phyloP scores from a whole-genome alignment of 2,888 invertebrate species.

The Andrena hattorfiana region DNA sequence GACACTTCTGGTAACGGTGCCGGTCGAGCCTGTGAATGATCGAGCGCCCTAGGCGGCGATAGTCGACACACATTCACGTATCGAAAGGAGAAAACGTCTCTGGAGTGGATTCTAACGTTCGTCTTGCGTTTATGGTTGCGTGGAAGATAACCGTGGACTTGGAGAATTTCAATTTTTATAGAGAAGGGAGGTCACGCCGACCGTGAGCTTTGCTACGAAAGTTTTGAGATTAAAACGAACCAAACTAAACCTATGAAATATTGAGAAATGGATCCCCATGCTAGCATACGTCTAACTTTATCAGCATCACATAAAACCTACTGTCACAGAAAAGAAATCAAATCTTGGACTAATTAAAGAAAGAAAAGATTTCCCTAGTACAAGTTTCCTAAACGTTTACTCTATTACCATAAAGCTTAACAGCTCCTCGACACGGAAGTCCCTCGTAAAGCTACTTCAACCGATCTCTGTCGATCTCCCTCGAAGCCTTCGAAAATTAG shows the following conservation, averaged over 20 bases:
- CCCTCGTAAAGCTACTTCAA: background rate
- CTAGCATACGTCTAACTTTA: too few relatives aligned
- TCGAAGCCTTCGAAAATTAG: background rate
- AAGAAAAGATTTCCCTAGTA: background rate
- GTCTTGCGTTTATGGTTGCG: conserved; percentile 8
- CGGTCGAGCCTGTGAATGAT: conserved; percentile 27
- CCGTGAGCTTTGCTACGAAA: too few relatives aligned
- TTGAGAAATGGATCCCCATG: too few relatives aligned
- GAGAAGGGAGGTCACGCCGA: background rate
- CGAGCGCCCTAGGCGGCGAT: conserved; percentile 1
- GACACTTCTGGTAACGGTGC: conserved; percentile 30
- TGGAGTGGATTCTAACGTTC: conserved; percentile 35
- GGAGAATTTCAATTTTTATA: background rate
- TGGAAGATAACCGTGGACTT: conserved; percentile 23
- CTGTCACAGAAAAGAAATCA: too few relatives aligned
- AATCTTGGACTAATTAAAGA: too few relatives aligned
- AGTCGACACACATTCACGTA: conserved; percentile 53
- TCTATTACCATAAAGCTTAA: background rate
- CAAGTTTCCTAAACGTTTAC: background rate
- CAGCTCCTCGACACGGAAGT: background rate
- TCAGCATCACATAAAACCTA: too few relatives aligned
- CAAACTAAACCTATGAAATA: too few relatives aligned
- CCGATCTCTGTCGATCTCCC: too few relatives aligned
- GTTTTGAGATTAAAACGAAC: too few relatives aligned
- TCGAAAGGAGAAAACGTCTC: conserved; percentile 53